Evolutionary conservation across 2,797 vertebrate species (phyloP).

Genomic region (Eulemur albifrons): DNA sequence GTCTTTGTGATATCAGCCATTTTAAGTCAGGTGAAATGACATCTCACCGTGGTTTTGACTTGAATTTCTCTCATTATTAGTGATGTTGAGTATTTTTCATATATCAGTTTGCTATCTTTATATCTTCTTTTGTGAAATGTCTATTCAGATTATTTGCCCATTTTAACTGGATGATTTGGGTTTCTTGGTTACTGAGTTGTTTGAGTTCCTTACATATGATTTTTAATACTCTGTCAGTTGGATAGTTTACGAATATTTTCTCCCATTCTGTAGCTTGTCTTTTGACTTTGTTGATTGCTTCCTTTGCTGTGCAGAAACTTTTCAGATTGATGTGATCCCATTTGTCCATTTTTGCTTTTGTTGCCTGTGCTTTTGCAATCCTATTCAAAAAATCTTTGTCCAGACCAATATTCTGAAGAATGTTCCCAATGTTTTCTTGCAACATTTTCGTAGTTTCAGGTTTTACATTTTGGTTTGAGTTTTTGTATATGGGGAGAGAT

Average conservation of each 20-base stretch:
- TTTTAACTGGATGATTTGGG: background rate
- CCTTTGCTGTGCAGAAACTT: background rate
- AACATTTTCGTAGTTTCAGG: background rate
- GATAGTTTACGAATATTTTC: background rate
- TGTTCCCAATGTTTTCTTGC: background rate
- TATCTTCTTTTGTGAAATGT: background rate
- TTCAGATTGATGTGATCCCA: background rate
- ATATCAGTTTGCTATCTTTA: background rate
- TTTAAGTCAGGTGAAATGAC: background rate
- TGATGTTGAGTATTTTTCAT: background rate
- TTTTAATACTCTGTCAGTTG: background rate
- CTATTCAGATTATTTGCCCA: background rate
- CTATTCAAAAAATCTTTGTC: background rate
- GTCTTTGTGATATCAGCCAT: background rate
- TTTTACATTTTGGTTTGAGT: background rate
- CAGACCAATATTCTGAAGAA: background rate
- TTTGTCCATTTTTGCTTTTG: background rate
- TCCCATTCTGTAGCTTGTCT: background rate
- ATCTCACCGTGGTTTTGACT: background rate
- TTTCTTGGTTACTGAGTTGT: background rate
- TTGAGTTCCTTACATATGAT: background rate
- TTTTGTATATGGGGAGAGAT: background rate
- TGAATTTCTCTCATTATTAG: background rate
- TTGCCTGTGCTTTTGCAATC: background rate
- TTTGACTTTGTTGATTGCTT: background rate